Evolutionary conservation across 2,888 invertebrate species (phyloP), one percentile per base, ranked within the genome.

Genomic region (Meta bourneti): DNA sequence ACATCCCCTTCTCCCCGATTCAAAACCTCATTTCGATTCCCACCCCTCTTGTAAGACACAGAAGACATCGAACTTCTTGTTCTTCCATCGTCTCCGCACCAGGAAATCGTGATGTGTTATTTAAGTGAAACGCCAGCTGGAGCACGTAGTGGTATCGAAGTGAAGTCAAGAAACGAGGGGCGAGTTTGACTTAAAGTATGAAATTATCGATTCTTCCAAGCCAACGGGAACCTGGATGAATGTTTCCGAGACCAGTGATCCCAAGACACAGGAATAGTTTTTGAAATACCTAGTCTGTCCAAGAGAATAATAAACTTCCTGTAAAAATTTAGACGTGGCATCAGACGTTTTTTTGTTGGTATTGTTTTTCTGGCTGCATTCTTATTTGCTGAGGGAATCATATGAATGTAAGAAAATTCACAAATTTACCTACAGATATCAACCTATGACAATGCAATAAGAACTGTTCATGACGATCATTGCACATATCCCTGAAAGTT

Each of bases 151-250:
- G 13, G 61, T 16, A 61, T 61, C 61, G 77, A 61, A 72, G 61
- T 19, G 16, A 52, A n/a, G 7, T 52, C 52, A 52, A 71, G 52
- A 52, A n/a, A n/a, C n/a, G 72, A 52, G 70, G 52, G 19, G 69
- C 11, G 49, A 54, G 2, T 16, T 71, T 86, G 87, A 87, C 78
- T 79, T 87, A 78, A 52, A 51, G 71, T 16, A 52, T 71, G 85
- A 13, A 34, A 79, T 79, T 79, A 87, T 87, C 79, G 87, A 87
- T 87, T 87, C 79, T 19, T 49, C 19, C 61, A 20, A 75, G 84
- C 72, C 84, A 61, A 71, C 74, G 74, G 61, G 52, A 54, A 75
- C 54, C 19, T 54, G 52, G 52, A 20, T 19, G 19, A 6, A 78
- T 52, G 20, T 78, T 78, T 52, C 52, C 8, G 52, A 6, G 61